Evolutionary conservation across 1,140 invertebrate genomes (phyloP), one percentile per base, ranked within the genome.

Genomic region (Tribolium castaneum): DNA sequence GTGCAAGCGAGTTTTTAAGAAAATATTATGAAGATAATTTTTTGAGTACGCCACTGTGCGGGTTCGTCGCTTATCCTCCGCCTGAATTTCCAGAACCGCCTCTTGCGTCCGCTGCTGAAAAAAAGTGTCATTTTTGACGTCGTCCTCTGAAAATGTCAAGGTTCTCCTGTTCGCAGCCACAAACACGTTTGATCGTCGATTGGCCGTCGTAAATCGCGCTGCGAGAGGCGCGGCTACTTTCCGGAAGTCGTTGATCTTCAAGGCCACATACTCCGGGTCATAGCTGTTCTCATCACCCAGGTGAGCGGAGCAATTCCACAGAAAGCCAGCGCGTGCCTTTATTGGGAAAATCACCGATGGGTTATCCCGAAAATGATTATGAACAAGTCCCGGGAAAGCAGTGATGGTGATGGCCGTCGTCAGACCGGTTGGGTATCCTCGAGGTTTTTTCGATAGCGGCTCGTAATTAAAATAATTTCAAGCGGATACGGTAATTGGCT

Each of bases 191-290:
- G 30, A 34, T 66, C 59, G 34, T 66, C 59, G 59, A 66, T 66
- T 35, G 59, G 59, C 30, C 59, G 59, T 34, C 59, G 59, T 66
- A 66, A 66, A 66, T 66, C 59, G 59, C 70, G 50, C 45, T 14
- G 45, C 35, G 56, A 59, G 50, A 78, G 76, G 76, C 71, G 76
- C 76, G 76, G 76, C 70, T 78, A 78, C 76, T 70, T 78, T 78
- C 76, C 76, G 76, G 76, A 78, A 78, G 76, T 78, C 56, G 75
- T 73, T 72, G 66, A 49, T 62, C 66, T 73, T 70, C 76, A 78
- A 78, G 76, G 76, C 71, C 76, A 78, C 76, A 78, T 78, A 78
- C 70, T 78, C 76, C 49, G 34, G 66, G 70, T 70, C 70, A 51
- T 72, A 72, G 70, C 76, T 51, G 76, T 70, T 78, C 70, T 70